A percentile compares a stretch with the other conserved stretches of the same genome.
These are phyloP conservation scores for Hemichromis elongatus DNA, from an alignment of 2,113 vertebrate species.

Conservation along the genomic window DNA sequence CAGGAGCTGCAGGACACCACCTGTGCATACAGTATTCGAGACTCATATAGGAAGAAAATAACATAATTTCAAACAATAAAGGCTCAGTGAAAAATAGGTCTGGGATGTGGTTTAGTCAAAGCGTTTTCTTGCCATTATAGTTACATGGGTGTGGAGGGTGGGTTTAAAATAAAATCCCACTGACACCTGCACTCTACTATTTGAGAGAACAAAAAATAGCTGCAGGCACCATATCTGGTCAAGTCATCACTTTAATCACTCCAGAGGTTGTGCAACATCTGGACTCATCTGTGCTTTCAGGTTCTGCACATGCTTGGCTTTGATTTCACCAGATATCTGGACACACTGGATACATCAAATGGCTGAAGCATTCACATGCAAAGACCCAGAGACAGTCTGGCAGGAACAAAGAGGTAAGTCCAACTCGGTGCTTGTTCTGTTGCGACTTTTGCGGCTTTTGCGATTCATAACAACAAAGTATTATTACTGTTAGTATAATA, in stretches of 20 bases:
- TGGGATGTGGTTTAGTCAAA: constrained; percentile 6
- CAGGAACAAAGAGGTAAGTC: neutral
- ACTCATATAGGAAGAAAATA: constrained; percentile 33
- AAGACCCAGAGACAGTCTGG: neutral
- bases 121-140: constrained; percentile 7
- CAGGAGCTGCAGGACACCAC: constrained; percentile 4
- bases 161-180: neutral
- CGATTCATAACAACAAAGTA: neutral
- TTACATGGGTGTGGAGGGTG: neutral
- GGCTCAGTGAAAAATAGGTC: neutral
- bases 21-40: constrained; percentile 40
- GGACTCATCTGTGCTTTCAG: neutral
- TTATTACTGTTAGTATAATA: neutral
- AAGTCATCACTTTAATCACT: neutral
- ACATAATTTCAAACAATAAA: constrained; percentile 34
- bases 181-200: neutral
- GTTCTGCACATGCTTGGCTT: neutral
- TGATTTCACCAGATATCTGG: neutral
- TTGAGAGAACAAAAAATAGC: constrained; percentile 2
- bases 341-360: neutral
- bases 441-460: neutral
- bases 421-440: neutral
- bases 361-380: neutral
- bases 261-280: constrained; percentile 1
- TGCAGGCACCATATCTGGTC: neutral